Percentiles rank a stretch among this genome's conserved stretches.
Evolutionary conservation across 2,113 vertebrate species (phyloP).

Genomic region (Cavia porcellus): DNA sequence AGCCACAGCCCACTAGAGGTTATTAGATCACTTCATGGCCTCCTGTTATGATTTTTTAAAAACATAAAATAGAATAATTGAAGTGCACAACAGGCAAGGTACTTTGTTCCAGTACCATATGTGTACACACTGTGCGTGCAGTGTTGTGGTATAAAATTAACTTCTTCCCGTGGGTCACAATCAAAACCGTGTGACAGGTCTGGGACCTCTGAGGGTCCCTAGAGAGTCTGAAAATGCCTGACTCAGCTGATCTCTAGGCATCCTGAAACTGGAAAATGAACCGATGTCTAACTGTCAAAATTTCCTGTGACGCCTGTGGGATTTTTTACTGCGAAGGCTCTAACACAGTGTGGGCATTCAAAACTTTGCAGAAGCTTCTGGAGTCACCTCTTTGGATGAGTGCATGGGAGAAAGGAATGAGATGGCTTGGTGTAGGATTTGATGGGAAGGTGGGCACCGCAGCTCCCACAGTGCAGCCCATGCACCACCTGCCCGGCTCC

Average conservation of each 20-base stretch:
- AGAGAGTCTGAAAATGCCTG: not conserved
- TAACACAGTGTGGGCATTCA: accelerated
- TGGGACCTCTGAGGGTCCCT: no score
- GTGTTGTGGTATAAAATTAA: not conserved
- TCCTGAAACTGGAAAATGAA: not conserved
- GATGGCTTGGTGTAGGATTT: not conserved
- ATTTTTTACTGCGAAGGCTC: not conserved
- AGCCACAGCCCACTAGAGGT: not conserved
- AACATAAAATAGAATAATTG: not conserved
- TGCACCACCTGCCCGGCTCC: not conserved
- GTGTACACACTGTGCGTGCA: not conserved
- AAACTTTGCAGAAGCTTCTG: not conserved
- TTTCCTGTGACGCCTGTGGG: not conserved
- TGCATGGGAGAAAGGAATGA: not conserved
- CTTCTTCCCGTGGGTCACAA: not conserved
- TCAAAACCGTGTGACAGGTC: not conserved
- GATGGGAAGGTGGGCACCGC: not conserved
- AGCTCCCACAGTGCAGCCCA: not conserved
- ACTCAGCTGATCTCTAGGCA: accelerated
- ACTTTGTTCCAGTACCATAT: not conserved
- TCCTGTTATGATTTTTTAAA: not conserved
- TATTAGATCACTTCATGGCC: not conserved
- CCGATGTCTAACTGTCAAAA: not conserved
- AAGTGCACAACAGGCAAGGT: not conserved
- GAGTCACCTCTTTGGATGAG: not conserved